phyloP scores from a whole-genome alignment of 1,140 invertebrate species.

The Drosophila mayri region DNA sequence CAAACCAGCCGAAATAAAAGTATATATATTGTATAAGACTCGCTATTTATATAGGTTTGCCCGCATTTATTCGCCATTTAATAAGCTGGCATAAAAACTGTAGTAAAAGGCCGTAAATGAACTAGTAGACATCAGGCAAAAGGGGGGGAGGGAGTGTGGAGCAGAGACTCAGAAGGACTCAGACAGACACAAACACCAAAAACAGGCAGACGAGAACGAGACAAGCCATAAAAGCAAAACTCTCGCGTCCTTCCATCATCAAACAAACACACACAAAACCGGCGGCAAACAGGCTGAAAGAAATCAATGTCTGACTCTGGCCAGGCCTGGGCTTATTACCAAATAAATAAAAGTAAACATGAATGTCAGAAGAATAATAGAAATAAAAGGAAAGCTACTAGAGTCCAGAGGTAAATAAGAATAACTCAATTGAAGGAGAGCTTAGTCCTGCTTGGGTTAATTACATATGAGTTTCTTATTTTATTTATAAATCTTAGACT shows the following conservation, averaged over 20 bases:
- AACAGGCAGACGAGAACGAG: conserved; percentile 38
- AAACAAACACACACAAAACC: conserved; percentile 1
- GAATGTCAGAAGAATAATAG: conserved; percentile 11
- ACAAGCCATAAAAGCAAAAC: conserved; percentile 65
- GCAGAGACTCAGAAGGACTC: background rate
- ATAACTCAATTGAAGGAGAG: conserved; percentile 20
- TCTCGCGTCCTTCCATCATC: conserved; percentile 3
- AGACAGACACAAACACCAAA: conserved; percentile 4
- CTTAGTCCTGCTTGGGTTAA: background rate
- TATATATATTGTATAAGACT: conserved; percentile 16
- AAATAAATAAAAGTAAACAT: conserved; percentile 18
- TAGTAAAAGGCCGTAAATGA: conserved; percentile 80
- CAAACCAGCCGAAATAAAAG: conserved; percentile 23
- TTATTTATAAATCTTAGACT: too few relatives aligned
- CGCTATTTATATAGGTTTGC: conserved; percentile 43
- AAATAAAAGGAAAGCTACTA: conserved; percentile 4
- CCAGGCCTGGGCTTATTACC: conserved; percentile 57
- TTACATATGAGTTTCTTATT: too few relatives aligned
- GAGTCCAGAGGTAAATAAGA: conserved; percentile 24
- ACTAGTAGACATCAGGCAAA: conserved; percentile 58
- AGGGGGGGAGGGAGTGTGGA: background rate
- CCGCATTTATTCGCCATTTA: conserved; percentile 77
- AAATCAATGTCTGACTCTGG: conserved; percentile 69
- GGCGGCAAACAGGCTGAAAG: conserved; percentile 23
- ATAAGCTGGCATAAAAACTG: conserved; percentile 80